Evolutionary conservation across 1,140 invertebrate species (phyloP), one percentile per base, ranked within the genome.

Genomic region (Diabrotica virgifera): DNA sequence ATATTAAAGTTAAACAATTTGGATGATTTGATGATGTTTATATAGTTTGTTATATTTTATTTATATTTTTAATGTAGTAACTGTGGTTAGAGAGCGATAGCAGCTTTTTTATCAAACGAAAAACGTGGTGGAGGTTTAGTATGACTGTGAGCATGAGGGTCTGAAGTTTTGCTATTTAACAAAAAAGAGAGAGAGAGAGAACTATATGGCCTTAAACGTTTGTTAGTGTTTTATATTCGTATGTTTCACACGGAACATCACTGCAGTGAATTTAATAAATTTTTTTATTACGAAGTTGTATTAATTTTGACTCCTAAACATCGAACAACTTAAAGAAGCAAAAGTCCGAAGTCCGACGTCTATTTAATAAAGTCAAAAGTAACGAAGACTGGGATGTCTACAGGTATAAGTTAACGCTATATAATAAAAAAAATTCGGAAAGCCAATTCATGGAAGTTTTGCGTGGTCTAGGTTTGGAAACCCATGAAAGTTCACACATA

Each of bases 191-290:
- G 24, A 24, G 24, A 24, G 24, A 55, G 54, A 59, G 55, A 52
- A 58, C 52, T 66, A 24, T 71, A 71, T 63, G 65, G 70, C 65
- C 71, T 70, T 71, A 73, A 71, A 71, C 69, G 54, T 65, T 73
- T 71, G 67, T 63, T 70, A 67, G 70, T 73, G 68, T 72, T 73
- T 72, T 74, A 70, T 74, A 74, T 74, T 70, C 63, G 62, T 73
- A 70, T 64, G 58, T 63, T 68, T 70, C 68, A 71, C 69, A 67
- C 67, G 70, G 60, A 63, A 72, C 72, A 74, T 74, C 72, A 74
- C 72, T 71, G 50, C 59, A 74, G 63, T 71, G 65, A 73, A 70
- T 24, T 24, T 24, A 24, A 24, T 65, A 70, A 71, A 71, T 24
- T 63, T 56, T 54, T 55, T 56, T 56, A 50, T 53, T 14, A 11